Percentiles rank a stretch among this genome's conserved stretches.
phyloP scores from a whole-genome alignment of 1,140 invertebrate genomes.

The Trichogramma pretiosum region DNA sequence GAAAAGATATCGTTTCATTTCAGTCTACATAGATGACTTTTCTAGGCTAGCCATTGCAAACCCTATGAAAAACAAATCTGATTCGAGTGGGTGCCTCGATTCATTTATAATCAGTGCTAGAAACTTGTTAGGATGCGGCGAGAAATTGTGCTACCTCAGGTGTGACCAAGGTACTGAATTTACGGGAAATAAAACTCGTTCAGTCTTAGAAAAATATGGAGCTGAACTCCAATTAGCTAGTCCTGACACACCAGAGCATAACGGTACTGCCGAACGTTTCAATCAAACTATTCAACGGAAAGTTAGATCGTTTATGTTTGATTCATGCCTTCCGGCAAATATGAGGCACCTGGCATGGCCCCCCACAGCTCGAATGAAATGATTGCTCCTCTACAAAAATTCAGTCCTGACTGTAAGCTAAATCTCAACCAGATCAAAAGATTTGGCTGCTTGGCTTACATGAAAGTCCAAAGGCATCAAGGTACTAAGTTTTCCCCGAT shows the following conservation, averaged over 20 bases:
- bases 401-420: too few species aligned
- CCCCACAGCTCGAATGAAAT: too few species aligned
- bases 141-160: neutral
- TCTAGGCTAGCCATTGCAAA: neutral
- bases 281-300: constrained; percentile 25
- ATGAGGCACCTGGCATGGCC: too few species aligned
- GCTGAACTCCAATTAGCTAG: neutral
- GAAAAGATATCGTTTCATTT: constrained; percentile 18
- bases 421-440: too few species aligned
- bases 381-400: too few species aligned
- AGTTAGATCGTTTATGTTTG: constrained; percentile 14
- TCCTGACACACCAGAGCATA: constrained; percentile 27
- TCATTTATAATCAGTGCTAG: neutral
- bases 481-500: too few species aligned
- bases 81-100: neutral
- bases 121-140: neutral
- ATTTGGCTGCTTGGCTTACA: too few species aligned
- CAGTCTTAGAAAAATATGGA: too few species aligned
- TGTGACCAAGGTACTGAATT: neutral
- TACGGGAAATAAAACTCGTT: too few species aligned
- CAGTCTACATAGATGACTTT: neutral
- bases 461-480: too few species aligned
- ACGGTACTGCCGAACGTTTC: constrained; percentile 28
- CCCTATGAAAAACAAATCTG: neutral
- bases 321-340: neutral